Evolutionary conservation across 2,113 vertebrate genomes (phyloP).

Genomic region (Lepus americanus): DNA sequence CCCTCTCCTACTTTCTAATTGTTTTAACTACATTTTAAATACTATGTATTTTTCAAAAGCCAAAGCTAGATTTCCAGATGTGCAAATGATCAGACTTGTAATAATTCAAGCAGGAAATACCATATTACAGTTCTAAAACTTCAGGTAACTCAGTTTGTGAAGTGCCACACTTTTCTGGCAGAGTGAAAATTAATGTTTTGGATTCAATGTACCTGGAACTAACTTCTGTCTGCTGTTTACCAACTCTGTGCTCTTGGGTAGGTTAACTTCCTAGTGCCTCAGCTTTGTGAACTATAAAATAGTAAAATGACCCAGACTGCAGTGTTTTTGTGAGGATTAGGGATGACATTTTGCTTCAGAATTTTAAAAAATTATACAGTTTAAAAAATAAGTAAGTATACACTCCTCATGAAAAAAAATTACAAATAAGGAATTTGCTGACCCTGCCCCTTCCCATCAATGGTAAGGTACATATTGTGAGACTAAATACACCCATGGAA

Average conservation of each 20-base stretch:
- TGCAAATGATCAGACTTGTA: slow-evolving; percentile 30
- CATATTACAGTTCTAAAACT: neutral
- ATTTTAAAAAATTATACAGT: neutral
- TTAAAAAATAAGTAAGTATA: slow-evolving; percentile 16
- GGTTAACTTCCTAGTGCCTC: neutral
- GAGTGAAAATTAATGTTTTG: slow-evolving; percentile 21
- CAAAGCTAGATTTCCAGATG: neutral
- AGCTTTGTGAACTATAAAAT: slow-evolving; percentile 1
- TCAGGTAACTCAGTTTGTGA: neutral
- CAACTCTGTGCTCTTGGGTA: neutral
- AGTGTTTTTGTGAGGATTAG: neutral
- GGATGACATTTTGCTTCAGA: slow-evolving; percentile 52
- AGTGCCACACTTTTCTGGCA: neutral
- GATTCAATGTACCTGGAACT: neutral
- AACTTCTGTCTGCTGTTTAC: neutral
- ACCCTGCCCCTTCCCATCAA: neutral
- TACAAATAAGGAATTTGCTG: slow-evolving; percentile 22
- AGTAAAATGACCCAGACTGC: neutral
- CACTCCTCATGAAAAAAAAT: neutral
- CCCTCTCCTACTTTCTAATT: neutral
- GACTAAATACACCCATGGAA: neutral
- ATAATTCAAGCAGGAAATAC: neutral
- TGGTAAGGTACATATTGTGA: neutral
- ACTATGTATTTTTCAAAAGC: slow-evolving; percentile 25
- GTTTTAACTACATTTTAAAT: slow-evolving; percentile 28